A percentile compares a stretch with the other conserved stretches of the same genome.
Conservation (phyloP, 1,140 invertebrate genomes). For the Eciton burchellii region DNA sequence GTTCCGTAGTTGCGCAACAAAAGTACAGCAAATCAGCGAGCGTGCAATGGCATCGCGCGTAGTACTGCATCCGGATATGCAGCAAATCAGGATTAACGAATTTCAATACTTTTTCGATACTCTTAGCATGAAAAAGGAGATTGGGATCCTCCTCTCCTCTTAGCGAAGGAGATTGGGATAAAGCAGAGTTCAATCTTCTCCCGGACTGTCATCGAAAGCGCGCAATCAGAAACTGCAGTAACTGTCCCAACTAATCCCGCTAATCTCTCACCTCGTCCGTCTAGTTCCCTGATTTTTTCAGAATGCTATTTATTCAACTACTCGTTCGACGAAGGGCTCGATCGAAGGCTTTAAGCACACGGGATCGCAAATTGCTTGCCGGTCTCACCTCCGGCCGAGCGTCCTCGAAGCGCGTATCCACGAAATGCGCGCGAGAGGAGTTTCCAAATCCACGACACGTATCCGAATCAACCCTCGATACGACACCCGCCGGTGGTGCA, state of each 20-base stretch:
- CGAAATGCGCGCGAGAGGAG: conserved; percentile 27
- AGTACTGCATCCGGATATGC: too few relatives aligned
- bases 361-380: conserved; percentile 45
- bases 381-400: too few relatives aligned
- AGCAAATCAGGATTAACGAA: neutral
- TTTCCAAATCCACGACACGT: conserved; percentile 5
- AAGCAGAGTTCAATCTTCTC: neutral
- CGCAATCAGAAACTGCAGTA: neutral
- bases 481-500: conserved; percentile 4
- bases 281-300: conserved; percentile 11
- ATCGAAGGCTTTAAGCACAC: conserved; percentile 36
- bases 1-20: neutral
- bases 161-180: neutral
- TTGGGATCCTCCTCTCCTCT: too few relatives aligned
- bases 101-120: neutral
- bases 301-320: conserved; percentile 13
- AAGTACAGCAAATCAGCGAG: neutral
- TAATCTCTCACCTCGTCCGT: neutral
- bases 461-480: conserved; percentile 21
- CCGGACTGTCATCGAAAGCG: neutral
- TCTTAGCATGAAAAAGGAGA: neutral
- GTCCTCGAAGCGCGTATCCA: conserved; percentile 29
- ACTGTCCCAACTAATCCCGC: neutral
- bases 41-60: neutral
- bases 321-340: neutral